Evolutionary conservation across 1,140 invertebrate genomes (phyloP).

Genomic region (Trichoplusia ni): DNA sequence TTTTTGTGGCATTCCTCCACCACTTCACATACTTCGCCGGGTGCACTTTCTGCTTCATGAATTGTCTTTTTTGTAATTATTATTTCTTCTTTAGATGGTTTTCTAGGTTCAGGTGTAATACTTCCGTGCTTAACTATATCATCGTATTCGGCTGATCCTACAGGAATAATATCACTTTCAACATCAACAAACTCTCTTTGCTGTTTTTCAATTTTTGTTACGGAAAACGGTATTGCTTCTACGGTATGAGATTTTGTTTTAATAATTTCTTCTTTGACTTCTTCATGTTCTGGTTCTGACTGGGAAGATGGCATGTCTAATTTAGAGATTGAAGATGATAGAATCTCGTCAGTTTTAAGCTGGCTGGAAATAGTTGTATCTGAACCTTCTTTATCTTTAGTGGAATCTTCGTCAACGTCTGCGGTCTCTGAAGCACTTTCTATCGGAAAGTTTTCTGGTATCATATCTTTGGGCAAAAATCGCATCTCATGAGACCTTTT

Average conservation of each 20-base stretch:
- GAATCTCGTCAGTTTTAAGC: constrained; percentile 69
- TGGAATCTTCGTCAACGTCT: constrained; percentile 72
- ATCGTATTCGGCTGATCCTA: constrained; percentile 74
- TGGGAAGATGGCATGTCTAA: constrained; percentile 66
- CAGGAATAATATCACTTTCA: constrained; percentile 77
- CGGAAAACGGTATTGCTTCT: constrained; percentile 63
- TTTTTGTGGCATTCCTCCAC: constrained; percentile 67
- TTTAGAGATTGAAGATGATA: constrained; percentile 76
- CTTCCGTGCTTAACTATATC: constrained; percentile 67
- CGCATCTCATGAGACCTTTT: constrained; percentile 95
- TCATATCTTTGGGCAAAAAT: constrained; percentile 87
- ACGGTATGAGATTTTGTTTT: constrained; percentile 46
- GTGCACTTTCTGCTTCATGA: constrained; percentile 47
- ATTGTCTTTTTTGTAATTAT: constrained; percentile 48
- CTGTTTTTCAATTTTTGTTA: constrained; percentile 68
- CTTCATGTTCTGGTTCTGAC: constrained; percentile 60
- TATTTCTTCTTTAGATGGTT: constrained; percentile 41
- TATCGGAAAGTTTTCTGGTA: constrained; percentile 75
- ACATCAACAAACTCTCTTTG: constrained; percentile 74
- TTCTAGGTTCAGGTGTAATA: constrained; percentile 37
- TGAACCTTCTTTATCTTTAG: constrained; percentile 67
- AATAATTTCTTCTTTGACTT: constrained; percentile 53
- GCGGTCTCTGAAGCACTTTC: constrained; percentile 68
- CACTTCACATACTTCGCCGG: constrained; percentile 44
- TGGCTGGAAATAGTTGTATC: constrained; percentile 76